Base-by-base conservation (phyloP, 2,113 vertebrate species). In the Pangasianodon hypophthalmus region DNA sequence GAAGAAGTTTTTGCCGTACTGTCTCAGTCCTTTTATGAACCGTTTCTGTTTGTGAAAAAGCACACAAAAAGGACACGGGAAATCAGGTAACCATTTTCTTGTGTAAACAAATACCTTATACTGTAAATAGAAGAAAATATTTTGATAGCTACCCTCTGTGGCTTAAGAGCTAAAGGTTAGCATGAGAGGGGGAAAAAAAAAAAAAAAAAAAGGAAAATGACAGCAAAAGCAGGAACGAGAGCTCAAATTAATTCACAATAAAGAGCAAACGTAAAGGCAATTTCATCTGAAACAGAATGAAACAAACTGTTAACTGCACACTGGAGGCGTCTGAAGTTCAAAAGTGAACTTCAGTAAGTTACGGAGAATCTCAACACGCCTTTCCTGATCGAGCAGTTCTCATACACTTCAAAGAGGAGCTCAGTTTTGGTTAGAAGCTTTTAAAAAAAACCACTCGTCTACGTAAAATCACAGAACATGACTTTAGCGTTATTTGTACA, bases 1-100 rank as follows among this genome's bases (percentile, higher is more conserved):
- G 96, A 99, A 99, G 97, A 99, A 99, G 98, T 99, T 99, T 96
- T 99, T 99, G 93, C 98, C 98, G 92, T 99, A 99, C 94, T 99
- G 98, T 94, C 98, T 94, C 93, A 99, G 95, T 18, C 98, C 98
- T 95, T 99, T 99, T 95, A 98, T 98, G 95, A 99, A 99, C 92
- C 98, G 98, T 93, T 99, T 98, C 98, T 98, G 96, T 94, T 94
- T 92, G 87, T 85, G 92, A 92, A 95, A 93, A 91, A 79, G 21
- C 1, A 54, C 13, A 73, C 18, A 88, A 91, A 91, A 91, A 54
- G 29, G 79, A 86, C 44, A 92, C 54, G 90, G 92, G 93, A 93
- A 87, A 79, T 89, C 82, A 62, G 82, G 62, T 58, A 58, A 60
- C 82, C 18, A 6, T 26, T 58, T 84, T 60, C 19, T 26, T 0